These are phyloP conservation scores for Poecilus cupreus DNA, from an alignment of 2,888 invertebrate species.

Conservation along the genomic window DNA sequence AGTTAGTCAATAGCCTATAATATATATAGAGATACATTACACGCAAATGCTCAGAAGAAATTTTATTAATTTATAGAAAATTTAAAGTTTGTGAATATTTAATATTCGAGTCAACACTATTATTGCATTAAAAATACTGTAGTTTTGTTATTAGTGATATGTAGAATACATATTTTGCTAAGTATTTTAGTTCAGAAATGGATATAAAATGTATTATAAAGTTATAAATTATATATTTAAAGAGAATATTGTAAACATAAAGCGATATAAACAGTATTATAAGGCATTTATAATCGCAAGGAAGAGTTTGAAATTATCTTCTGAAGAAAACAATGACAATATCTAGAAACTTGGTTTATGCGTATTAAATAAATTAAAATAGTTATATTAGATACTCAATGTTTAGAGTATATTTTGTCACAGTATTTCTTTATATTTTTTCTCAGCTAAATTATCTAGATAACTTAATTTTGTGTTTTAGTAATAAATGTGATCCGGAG, in stretches of 20 bases:
- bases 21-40: conserved; percentile 25
- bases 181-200: conserved; percentile 19
- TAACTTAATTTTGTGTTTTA: background rate
- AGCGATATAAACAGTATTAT: conserved; percentile 42
- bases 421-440: no score
- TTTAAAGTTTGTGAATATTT: conserved; percentile 28
- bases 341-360: conserved; percentile 14
- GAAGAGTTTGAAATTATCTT: background rate
- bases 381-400: conserved; percentile 6
- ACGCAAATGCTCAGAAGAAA: conserved; percentile 41
- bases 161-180: conserved; percentile 41
- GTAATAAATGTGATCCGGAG: background rate
- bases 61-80: conserved; percentile 38
- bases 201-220: background rate
- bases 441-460: no score
- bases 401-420: conserved; percentile 11
- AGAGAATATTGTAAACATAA: conserved; percentile 14
- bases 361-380: background rate
- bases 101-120: no score
- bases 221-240: conserved; percentile 7
- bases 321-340: conserved; percentile 23
- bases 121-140: conserved; percentile 29
- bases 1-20: no score
- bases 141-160: conserved; percentile 5
- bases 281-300: conserved; percentile 37